Base-by-base conservation (phyloP, 2,888 invertebrate species). In the Apotomis turbidana region DNA sequence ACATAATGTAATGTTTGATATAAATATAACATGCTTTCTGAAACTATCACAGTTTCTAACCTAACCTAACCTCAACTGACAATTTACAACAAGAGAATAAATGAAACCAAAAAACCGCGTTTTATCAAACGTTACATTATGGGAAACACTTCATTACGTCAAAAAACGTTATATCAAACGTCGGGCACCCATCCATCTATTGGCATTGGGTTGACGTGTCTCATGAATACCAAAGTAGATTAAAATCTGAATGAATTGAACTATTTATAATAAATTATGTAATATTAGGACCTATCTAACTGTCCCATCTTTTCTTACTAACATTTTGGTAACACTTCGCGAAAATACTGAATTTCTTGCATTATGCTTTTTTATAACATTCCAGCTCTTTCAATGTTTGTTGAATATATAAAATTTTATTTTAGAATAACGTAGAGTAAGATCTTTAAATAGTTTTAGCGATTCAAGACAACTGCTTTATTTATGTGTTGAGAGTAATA, bases 391-490 rank as follows among this genome's bases (percentile, higher is more conserved):
- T 83, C 76, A 79, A 81, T 79, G 80, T 87, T 86, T 84, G 84
- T 87, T 88, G 78, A 82, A 81, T 79, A 84, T 83, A 80, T 85
- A 84, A 87, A 82, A 82, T 82, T 87, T 87, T 86, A 85, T 87
- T 87, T 87, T 80, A 87, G 80, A 78, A 81, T 84, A 83, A 84
- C 74, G 83, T 89, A 89, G 87, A 75, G 77, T 89, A 89, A 88
- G 89, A 84, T 83, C 81, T 81, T 78, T 81, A 63, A 57, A 74
- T 74, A 73, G 74, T 72, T 74, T 72, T 74, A 74, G 74, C 64
- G 69, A 54, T 15, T 67, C 57, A 59, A 63, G 46, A 72, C 68
- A 68, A 49, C 68, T 54, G 68, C 63, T 72, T 72, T 62, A 9
- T 59, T 63, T 68, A 54, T 54, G 9, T 63, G 68, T 71, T 62